A percentile compares a stretch with the other conserved stretches of the same genome.
Conservation (phyloP, 92 coral and sea anemone genomes). For the Siderastrea radians region DNA sequence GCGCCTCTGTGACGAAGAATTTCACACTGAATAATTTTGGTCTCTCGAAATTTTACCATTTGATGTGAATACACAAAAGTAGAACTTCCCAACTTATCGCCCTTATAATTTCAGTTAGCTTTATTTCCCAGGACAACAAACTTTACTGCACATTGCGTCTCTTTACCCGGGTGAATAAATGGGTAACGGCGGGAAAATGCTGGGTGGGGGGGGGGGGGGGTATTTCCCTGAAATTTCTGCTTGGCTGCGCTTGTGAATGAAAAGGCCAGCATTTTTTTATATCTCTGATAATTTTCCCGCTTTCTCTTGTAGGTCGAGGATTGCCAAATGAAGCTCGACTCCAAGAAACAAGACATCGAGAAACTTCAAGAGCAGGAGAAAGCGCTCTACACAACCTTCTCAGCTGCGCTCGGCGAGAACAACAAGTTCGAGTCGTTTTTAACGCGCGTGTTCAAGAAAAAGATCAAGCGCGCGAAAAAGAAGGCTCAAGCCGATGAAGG, state of each 20-base stretch:
- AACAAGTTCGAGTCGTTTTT: constrained; percentile 97
- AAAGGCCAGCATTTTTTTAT: background rate
- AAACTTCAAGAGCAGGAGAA: constrained; percentile 96
- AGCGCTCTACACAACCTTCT: constrained; percentile 87
- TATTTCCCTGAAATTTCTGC: no score
- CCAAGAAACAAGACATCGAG: constrained; percentile 95
- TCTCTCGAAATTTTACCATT: no score
- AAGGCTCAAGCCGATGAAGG: constrained; percentile 91
- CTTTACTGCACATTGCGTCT: background rate
- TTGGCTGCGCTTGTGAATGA: background rate
- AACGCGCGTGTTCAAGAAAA: constrained; percentile 96
- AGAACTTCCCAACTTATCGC: no score
- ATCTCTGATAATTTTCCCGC: background rate
- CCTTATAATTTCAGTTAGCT: no score
- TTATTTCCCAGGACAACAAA: background rate
- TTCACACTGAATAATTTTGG: no score
- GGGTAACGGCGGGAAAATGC: background rate
- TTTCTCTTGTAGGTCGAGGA: constrained; percentile 85
- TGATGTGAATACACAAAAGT: no score
- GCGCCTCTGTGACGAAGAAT: no score
- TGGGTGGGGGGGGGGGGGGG: background rate
- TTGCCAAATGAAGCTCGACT: constrained; percentile 92
- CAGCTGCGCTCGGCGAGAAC: constrained; percentile 95
- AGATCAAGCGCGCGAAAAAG: constrained; percentile 97
- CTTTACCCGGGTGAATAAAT: no score